Evolutionary conservation across 2,888 invertebrate genomes (phyloP).

Genomic region (Sarcophaga carnaria): DNA sequence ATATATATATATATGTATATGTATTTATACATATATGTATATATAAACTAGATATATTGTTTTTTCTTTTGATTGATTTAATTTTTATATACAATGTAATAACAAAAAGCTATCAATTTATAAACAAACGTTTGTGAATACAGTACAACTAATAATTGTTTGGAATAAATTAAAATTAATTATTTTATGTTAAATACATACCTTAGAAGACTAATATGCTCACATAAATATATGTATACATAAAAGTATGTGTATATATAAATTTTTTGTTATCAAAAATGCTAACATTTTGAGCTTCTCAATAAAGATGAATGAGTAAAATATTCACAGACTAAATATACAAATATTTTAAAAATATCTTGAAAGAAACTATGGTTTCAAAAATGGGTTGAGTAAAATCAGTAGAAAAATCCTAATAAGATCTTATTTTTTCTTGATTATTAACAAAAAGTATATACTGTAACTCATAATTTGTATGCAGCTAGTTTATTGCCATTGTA

Average conservation of each 20-base stretch:
- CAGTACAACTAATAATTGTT: not conserved
- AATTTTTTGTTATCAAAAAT: too few species aligned
- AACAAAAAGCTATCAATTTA: conserved; percentile 5
- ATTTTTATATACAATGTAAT: too few species aligned
- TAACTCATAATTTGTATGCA: not conserved
- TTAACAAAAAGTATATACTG: not conserved
- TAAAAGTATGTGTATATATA: not conserved
- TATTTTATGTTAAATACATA: too few species aligned
- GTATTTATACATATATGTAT: not conserved
- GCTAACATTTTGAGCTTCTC: too few species aligned
- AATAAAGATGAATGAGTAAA: not conserved
- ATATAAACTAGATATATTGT: too few species aligned
- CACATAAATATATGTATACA: not conserved
- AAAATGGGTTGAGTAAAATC: conserved; percentile 61
- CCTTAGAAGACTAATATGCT: too few species aligned
- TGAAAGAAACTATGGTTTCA: conserved; percentile 67
- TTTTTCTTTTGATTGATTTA: too few species aligned
- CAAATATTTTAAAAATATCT: conserved; percentile 50
- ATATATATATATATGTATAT: not conserved
- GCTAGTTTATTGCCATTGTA: not conserved
- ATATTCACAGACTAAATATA: conserved; percentile 26
- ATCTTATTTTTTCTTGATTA: not conserved
- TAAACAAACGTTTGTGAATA: conserved; percentile 24
- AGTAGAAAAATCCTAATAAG: conserved; percentile 39
- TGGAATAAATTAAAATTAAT: not conserved